phyloP scores from a whole-genome alignment of 2,797 vertebrate genomes.

The Rhincodon typus region DNA sequence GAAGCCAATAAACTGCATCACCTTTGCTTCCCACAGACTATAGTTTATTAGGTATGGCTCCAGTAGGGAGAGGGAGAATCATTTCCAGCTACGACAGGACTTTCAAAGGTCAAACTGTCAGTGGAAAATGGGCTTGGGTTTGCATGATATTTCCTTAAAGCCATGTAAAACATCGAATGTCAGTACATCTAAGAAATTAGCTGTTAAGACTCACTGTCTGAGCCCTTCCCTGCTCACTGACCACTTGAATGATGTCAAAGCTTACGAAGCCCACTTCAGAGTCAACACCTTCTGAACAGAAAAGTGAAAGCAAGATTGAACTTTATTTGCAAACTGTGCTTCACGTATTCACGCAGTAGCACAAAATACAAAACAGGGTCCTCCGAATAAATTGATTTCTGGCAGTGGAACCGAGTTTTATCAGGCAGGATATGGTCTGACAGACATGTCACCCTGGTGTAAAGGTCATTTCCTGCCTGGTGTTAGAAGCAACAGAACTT shows the following conservation, averaged over 20 bases:
- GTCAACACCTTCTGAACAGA: background rate
- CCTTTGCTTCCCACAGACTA: background rate
- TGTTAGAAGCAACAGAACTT: background rate
- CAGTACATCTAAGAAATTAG: background rate
- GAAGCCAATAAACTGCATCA: background rate
- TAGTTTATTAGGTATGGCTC: too few species aligned
- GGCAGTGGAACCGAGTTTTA: background rate
- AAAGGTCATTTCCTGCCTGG: constrained; percentile 13
- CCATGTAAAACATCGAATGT: background rate
- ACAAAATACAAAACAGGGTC: background rate
- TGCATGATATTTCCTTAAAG: background rate
- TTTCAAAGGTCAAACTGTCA: background rate
- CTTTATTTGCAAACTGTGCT: background rate
- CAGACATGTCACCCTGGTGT: background rate
- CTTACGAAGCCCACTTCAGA: background rate
- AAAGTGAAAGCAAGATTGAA: background rate
- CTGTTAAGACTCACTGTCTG: background rate
- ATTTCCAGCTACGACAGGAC: background rate
- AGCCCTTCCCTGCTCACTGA: background rate
- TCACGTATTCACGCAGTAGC: background rate
- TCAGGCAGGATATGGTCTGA: background rate
- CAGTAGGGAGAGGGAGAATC: background rate
- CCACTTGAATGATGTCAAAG: background rate
- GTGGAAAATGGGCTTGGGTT: background rate
- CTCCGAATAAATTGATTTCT: background rate